Conservation (phyloP, 1,140 invertebrate species). For the Neodiprion virginianus region DNA sequence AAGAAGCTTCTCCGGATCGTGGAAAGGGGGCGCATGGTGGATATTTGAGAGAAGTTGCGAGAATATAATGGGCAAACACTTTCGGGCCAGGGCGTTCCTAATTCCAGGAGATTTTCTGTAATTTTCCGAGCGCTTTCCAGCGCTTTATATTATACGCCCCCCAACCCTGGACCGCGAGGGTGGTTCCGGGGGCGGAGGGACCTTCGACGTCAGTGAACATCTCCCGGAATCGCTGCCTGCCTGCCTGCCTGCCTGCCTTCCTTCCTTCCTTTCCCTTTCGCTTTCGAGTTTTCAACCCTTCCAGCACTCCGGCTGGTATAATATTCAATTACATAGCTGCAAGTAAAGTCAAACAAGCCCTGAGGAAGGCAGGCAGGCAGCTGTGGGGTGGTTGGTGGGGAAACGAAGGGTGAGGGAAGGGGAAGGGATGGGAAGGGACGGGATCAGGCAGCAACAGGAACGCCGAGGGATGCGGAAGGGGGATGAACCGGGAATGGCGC, state of each 20-base stretch:
- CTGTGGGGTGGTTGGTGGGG: neutral
- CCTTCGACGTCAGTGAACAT: neutral
- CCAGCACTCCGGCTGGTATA: conserved; percentile 44
- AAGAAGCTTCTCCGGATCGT: neutral
- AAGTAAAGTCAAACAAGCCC: conserved; percentile 52
- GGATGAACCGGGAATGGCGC: neutral
- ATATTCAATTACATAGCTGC: conserved; percentile 54
- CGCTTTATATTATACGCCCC: no score
- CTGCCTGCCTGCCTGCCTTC: conserved; percentile 26
- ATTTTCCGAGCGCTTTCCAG: conserved; percentile 34
- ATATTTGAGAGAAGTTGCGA: conserved; percentile 1
- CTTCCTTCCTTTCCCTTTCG: conserved; percentile 40
- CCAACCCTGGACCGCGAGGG: neutral
- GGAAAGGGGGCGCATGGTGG: neutral
- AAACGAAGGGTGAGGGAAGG: neutral
- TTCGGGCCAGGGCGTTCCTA: conserved; percentile 24
- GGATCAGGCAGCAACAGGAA: no score
- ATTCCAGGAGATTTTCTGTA: conserved; percentile 46
- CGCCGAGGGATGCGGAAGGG: no score
- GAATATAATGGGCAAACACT: conserved; percentile 48
- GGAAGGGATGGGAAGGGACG: neutral
- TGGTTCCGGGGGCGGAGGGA: conserved; percentile 18
- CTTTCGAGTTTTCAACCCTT: conserved; percentile 44
- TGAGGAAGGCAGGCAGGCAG: neutral
- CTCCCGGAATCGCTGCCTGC: no score